Evolutionary conservation across 2,888 invertebrate genomes (phyloP).

Genomic region (Dendrolimus pini): DNA sequence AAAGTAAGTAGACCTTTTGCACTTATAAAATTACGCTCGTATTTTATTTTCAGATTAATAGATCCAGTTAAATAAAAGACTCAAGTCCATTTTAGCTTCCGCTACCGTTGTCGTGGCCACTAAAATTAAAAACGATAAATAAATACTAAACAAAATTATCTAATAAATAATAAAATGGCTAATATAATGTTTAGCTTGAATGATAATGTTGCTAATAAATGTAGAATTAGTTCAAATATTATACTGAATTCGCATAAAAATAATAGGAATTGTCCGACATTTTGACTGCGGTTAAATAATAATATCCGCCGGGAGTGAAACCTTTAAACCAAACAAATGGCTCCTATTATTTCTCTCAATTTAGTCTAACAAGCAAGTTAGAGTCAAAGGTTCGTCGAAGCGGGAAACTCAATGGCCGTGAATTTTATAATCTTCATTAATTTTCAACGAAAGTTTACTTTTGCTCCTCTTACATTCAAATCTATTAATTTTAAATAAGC

Average conservation of each 20-base stretch:
- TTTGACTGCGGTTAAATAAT: constrained; percentile 43
- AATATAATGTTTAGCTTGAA: not conserved
- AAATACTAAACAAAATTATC: not conserved
- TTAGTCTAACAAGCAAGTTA: constrained; percentile 71
- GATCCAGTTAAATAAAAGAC: not conserved
- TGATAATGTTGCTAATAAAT: not conserved
- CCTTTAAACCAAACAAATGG: constrained; percentile 72
- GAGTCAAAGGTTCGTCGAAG: constrained; percentile 69
- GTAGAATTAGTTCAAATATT: too few relatives aligned
- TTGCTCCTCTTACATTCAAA: constrained; percentile 47
- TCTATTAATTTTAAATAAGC: constrained; percentile 38
- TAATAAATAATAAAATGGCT: constrained; percentile 2
- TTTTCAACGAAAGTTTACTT: constrained; percentile 64
- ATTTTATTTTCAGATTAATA: not conserved
- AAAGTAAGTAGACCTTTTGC: constrained; percentile 53
- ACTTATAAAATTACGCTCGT: not conserved
- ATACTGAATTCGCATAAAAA: not conserved
- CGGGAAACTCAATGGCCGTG: constrained; percentile 71
- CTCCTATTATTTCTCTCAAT: constrained; percentile 74
- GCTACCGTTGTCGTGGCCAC: too few relatives aligned
- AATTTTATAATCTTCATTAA: constrained; percentile 76
- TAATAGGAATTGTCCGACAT: not conserved
- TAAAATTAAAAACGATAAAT: not conserved
- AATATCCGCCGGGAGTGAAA: constrained; percentile 40
- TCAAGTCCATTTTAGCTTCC: too few relatives aligned